Evolutionary conservation across 1,140 invertebrate species (phyloP), one percentile per base, ranked within the genome.

Genomic region (Drosophila lacteicornis): DNA sequence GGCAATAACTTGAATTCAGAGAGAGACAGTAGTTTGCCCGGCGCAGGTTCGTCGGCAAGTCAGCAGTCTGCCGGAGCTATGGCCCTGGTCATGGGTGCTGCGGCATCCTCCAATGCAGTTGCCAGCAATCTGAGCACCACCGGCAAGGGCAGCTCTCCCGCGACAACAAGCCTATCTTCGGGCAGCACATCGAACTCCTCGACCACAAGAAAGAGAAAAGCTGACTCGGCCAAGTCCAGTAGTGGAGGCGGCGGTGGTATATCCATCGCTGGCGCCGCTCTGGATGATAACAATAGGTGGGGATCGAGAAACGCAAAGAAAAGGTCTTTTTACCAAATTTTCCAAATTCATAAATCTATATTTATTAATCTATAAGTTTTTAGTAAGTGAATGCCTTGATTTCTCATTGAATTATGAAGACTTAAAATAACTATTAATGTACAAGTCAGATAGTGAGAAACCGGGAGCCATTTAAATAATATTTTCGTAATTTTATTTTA

Each of bases 281-380:
- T 84, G 59, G 84, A 87, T 25, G 88, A 91, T 56, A 90, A 87
- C 47, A 92, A 92, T 76, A 92, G 78, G 92, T 92, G 70, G 70
- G 70, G 53, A 42, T 38, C 70, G 70, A 73, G 70, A 74, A 51
- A 50, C 45, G 68, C 53, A 43, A 74, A 74, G 46, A 73, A 74
- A 74, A 74, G 68, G 70, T 74, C 70, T 74, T 74, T 56, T 50
- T 74, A 74, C 46, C 71, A 36, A 15, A 66, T 68, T 67, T 51
- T 73, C 50, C 43, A 42, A 49, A 73, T 73, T 43, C 6, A 46
- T 11, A 19, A 19, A 46, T 25, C n/a, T 43, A 8, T 25, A n/a
- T 12, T 40, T 57, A 42, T 22, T 17, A 42, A 43, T 12, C 6
- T 30, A 30, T 27, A 5, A 57, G 19, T 12, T 17, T 6, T 40